phyloP scores from a whole-genome alignment of 2,888 invertebrate genomes.

The Onchidella celtica region DNA sequence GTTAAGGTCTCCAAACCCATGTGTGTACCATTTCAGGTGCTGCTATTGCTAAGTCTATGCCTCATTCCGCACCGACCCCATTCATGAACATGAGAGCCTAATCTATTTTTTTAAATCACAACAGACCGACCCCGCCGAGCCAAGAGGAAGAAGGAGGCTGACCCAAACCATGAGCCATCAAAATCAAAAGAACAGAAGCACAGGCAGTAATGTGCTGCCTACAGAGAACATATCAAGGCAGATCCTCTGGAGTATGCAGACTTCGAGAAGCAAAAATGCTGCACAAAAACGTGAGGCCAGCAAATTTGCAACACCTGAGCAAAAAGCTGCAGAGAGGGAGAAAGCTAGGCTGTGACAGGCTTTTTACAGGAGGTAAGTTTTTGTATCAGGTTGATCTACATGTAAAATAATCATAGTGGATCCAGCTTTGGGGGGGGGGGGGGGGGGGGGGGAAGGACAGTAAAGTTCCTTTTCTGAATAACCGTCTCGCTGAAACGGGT shows the following conservation, averaged over 20 bases:
- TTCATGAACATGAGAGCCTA: no score
- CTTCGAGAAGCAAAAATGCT: conserved; percentile 3
- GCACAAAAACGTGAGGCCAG: background rate
- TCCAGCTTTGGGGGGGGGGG: no score
- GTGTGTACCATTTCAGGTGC: background rate
- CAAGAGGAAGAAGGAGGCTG: background rate
- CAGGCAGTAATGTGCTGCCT: background rate
- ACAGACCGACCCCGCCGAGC: background rate
- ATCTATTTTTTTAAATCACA: background rate
- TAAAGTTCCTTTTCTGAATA: no score
- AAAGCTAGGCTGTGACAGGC: conserved; percentile 11
- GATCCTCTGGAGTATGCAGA: conserved; percentile 7
- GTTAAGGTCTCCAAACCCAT: background rate
- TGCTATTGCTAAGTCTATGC: background rate
- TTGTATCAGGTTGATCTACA: no score
- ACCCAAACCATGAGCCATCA: background rate
- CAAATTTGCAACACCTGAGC: background rate
- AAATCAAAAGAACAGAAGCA: background rate
- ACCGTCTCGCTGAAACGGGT: no score
- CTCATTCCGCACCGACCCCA: no score
- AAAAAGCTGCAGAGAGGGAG: conserved; percentile 1
- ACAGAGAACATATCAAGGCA: background rate
- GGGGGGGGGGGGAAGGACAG: no score
- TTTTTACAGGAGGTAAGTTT: background rate
- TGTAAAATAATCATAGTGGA: no score